Base-by-base conservation (phyloP, 2,888 invertebrate species). In the Drosophila sordidula region DNA sequence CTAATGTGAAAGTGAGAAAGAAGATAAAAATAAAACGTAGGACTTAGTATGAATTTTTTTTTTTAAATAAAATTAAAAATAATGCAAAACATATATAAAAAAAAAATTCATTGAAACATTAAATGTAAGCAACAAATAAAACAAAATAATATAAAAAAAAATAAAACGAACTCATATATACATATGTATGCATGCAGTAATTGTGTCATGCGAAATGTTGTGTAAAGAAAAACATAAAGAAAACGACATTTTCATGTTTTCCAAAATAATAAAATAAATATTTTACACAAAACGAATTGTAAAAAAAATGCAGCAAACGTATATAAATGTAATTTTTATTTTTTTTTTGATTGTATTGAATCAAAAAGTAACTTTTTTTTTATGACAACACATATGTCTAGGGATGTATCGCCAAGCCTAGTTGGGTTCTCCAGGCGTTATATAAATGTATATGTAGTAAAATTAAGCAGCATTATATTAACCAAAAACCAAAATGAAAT, bases 41-140 rank as follows among this genome's bases (percentile, higher is more conserved):
- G 71, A 76, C 75, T 72, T 87, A 81, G 84, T 91, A 91, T 89
- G 89, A 90, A 90, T 90, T 90, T 90, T 90, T 90, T n/a, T 18
- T 18, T 18, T 89, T 90, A 84, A 90, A 90, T 89, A 90, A 89
- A 89, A 90, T 89, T 87, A 89, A 78, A 81, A 52, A 64, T 51
- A 66, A 68, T 61, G 69, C 46, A 63, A 38, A 72, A 70, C 76
- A 65, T 70, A 75, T 67, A 62, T 66, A 73, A 38, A 38, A 66
- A 38, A 66, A 55, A 65, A 68, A 74, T 64, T 64, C 59, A 75
- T 68, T 54, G 62, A 76, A 80, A 74, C 63, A 72, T 54, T 67
- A 64, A 61, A 50, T 66, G 16, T 63, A 77, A 75, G 56, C 49
- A 65, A 46, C 49, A 63, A 65, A 38, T 18, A 46, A 51, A 34